Conservation (phyloP, 1,140 invertebrate species). For the Magallana gigas region DNA sequence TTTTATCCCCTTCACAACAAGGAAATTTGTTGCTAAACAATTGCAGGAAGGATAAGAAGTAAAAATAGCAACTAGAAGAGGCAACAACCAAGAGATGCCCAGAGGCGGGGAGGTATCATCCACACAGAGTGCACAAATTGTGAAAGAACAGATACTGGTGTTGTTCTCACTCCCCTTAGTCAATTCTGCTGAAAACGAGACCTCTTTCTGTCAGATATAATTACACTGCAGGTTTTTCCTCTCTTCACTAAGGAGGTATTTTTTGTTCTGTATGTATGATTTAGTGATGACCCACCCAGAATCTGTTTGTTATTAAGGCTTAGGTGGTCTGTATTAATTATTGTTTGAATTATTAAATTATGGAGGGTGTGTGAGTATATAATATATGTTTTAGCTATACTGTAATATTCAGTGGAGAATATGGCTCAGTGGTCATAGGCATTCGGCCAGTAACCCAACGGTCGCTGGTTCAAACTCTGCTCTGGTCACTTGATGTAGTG, state of each 20-base stretch:
- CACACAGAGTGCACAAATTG: constrained; percentile 9
- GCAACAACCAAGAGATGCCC: background rate
- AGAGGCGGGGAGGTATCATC: too few relatives aligned
- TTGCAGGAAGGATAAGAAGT: background rate
- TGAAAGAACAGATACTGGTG: constrained; percentile 5
- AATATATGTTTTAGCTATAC: too few relatives aligned
- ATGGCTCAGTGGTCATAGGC: too few relatives aligned
- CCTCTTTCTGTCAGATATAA: constrained; percentile 4
- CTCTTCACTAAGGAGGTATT: background rate
- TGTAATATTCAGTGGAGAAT: too few relatives aligned
- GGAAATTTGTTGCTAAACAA: constrained; percentile 16
- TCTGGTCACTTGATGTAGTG: too few relatives aligned
- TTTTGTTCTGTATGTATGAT: background rate
- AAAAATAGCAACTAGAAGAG: constrained; percentile 25
- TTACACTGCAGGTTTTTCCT: background rate
- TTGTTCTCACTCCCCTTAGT: background rate
- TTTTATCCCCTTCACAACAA: constrained; percentile 21
- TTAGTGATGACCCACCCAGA: background rate
- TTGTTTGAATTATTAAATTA: background rate
- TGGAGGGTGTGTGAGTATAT: too few relatives aligned
- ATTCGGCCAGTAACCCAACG: too few relatives aligned
- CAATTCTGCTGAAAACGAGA: background rate
- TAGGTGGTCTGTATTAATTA: constrained; percentile 11
- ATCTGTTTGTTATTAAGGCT: background rate
- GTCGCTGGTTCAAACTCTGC: too few relatives aligned